Conservation (phyloP, 2,888 invertebrate species). For the Rhaphigaster nebulosa region DNA sequence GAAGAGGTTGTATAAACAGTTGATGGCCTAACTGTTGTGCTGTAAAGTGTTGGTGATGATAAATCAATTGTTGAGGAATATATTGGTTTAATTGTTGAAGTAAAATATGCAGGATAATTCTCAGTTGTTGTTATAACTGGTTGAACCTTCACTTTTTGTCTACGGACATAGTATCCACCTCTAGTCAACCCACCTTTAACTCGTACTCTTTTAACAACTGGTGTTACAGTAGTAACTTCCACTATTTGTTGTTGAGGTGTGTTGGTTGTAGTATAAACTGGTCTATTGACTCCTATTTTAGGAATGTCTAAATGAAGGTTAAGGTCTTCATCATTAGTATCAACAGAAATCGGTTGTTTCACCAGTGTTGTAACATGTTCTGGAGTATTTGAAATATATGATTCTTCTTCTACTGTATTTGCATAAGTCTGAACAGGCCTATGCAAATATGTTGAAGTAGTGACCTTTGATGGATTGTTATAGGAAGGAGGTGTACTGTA, state of each 20-base stretch:
- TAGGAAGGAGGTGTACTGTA: constrained; percentile 60
- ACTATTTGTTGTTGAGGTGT: constrained; percentile 61
- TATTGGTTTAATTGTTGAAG: constrained; percentile 62
- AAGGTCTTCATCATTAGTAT: constrained; percentile 61
- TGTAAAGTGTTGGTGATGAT: constrained; percentile 63
- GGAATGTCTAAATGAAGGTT: constrained; percentile 63
- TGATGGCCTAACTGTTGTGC: constrained; percentile 63
- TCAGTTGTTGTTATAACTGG: constrained; percentile 64
- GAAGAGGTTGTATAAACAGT: constrained; percentile 60
- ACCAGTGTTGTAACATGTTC: constrained; percentile 51
- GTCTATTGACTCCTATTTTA: constrained; percentile 56
- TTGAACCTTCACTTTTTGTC: constrained; percentile 64
- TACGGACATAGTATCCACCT: constrained; percentile 63
- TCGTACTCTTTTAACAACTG: constrained; percentile 61
- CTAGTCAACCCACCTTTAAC: constrained; percentile 60
- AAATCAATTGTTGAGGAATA: constrained; percentile 64
- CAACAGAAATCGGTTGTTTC: constrained; percentile 52
- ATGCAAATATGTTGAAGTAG: constrained; percentile 55
- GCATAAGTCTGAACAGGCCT: constrained; percentile 62
- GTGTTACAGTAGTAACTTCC: constrained; percentile 62
- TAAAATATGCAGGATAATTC: constrained; percentile 64
- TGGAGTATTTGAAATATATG: constrained; percentile 59
- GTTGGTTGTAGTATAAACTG: constrained; percentile 51
- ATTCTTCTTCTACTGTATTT: constrained; percentile 64
- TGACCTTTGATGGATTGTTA: constrained; percentile 58